Evolutionary conservation across 2,888 invertebrate species (phyloP).

Genomic region (Cosmorhoe ocellata): DNA sequence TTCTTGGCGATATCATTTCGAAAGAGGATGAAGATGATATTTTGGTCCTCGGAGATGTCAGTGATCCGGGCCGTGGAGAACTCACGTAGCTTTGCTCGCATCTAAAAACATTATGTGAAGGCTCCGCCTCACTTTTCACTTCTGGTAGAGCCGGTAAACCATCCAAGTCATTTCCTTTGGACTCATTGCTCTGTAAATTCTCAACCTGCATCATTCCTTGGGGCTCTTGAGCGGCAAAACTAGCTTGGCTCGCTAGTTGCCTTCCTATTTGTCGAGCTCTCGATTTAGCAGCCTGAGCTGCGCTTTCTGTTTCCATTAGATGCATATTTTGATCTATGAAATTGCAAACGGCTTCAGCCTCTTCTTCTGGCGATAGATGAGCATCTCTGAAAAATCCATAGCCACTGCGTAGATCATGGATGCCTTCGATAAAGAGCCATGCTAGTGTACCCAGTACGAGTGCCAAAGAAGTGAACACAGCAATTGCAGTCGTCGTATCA

Average conservation of each 20-base stretch:
- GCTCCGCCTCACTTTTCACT: conserved; percentile 39
- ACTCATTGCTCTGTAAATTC: conserved; percentile 34
- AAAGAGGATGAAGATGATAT: conserved; percentile 54
- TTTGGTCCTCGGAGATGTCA: conserved; percentile 46
- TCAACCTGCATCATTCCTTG: conserved; percentile 50
- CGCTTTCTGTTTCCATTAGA: conserved; percentile 51
- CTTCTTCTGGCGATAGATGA: conserved; percentile 62
- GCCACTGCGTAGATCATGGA: conserved; percentile 64
- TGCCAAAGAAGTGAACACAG: conserved; percentile 58
- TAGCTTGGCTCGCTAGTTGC: conserved; percentile 47
- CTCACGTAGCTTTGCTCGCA: conserved; percentile 61
- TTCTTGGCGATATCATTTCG: conserved; percentile 51
- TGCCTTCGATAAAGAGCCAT: conserved; percentile 65
- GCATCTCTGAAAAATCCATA: conserved; percentile 72
- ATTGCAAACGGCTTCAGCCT: conserved; percentile 64
- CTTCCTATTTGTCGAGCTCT: conserved; percentile 56
- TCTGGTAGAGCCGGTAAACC: conserved; percentile 56
- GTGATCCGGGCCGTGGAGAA: conserved; percentile 58
- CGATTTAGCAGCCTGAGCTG: conserved; percentile 57
- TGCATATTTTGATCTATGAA: conserved; percentile 64
- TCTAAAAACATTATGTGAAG: conserved; percentile 48
- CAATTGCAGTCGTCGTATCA: conserved; percentile 58
- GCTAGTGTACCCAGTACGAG: conserved; percentile 58
- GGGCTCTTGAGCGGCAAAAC: conserved; percentile 60
- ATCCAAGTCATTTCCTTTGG: conserved; percentile 43